phyloP scores from a whole-genome alignment of 1,140 invertebrate species.

The Wiebesia pumilae region DNA sequence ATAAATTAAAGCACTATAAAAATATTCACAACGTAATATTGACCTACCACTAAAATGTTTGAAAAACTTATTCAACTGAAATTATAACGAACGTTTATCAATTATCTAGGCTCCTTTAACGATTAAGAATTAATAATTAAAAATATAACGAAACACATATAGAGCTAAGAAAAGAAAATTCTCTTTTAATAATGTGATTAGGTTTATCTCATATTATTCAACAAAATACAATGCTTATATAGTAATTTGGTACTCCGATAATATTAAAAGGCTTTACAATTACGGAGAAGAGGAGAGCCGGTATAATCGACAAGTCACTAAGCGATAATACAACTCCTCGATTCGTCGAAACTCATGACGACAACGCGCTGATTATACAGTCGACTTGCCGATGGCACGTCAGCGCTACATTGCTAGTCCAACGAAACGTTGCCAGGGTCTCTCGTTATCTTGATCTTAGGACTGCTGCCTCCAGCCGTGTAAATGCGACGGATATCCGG shows the following conservation, averaged over 20 bases:
- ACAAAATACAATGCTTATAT: not conserved
- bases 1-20: too few relatives aligned
- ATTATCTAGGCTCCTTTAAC: too few relatives aligned
- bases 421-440: conserved; percentile 47
- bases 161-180: too few relatives aligned
- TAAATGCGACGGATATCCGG: conserved; percentile 47
- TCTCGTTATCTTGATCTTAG: conserved; percentile 50
- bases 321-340: not conserved
- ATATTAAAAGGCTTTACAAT: not conserved
- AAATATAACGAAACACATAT: too few relatives aligned
- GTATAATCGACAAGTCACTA: not conserved
- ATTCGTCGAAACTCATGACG: conserved; percentile 26
- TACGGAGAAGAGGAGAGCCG: not conserved
- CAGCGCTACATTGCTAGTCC: conserved; percentile 59
- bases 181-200: too few relatives aligned
- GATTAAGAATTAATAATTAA: too few relatives aligned
- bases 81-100: too few relatives aligned
- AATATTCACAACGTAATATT: too few relatives aligned
- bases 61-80: too few relatives aligned
- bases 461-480: not conserved
- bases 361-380: conserved; percentile 44
- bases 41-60: too few relatives aligned
- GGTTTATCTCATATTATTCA: not conserved
- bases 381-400: conserved; percentile 10
- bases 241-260: not conserved